These are phyloP conservation scores for Sylvilagus floridanus DNA, from an alignment of 2,797 vertebrate species.

Conservation along the genomic window DNA sequence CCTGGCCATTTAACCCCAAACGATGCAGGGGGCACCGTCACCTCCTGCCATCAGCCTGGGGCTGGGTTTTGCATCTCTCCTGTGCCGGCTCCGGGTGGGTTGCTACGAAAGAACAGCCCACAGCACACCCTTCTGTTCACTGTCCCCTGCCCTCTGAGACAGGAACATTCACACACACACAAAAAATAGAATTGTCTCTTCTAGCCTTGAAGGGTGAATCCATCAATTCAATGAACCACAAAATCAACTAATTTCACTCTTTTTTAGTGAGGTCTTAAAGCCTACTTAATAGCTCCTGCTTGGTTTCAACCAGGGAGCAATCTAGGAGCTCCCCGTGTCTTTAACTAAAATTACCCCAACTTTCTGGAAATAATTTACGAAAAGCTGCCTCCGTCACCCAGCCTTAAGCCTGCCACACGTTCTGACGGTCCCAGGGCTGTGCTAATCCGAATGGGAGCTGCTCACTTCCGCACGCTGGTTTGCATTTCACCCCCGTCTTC, in stretches of 20 bases:
- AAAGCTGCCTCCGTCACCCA: neutral
- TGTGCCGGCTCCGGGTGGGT: fast-evolving
- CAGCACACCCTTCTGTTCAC: fast-evolving
- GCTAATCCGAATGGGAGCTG: neutral
- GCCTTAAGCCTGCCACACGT: neutral
- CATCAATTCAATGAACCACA: neutral
- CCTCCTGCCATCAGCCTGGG: no score
- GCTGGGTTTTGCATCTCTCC: neutral
- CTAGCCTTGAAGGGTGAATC: neutral
- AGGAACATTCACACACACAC: neutral
- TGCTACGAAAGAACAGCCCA: neutral
- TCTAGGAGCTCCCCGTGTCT: neutral
- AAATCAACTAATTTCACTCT: conserved; percentile 43
- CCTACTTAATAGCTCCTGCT: neutral
- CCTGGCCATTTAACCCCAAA: neutral
- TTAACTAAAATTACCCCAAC: neutral
- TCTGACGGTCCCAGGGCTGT: no score
- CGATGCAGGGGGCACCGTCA: neutral
- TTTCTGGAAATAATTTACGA: neutral
- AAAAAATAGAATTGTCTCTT: neutral
- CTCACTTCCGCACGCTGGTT: neutral
- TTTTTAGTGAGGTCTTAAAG: conserved; percentile 8
- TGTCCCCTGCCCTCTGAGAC: neutral
- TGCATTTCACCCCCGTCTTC: neutral
- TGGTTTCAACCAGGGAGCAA: neutral